Base-by-base conservation (phyloP, 2,113 vertebrate genomes). In the Ceyx melanurus region DNA sequence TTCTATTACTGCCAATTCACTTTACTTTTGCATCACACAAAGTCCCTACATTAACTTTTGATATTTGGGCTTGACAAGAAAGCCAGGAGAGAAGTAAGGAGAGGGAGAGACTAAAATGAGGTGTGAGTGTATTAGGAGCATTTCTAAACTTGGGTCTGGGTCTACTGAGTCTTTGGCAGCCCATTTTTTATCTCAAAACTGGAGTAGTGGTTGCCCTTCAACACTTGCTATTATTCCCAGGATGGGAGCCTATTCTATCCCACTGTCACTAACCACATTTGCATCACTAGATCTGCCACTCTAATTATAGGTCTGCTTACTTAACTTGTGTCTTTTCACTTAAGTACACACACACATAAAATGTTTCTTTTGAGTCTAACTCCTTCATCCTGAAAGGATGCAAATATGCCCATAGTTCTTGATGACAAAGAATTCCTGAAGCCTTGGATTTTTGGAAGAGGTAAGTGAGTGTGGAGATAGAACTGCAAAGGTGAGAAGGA, bases 401-500 rank as follows among this genome's bases (percentile, higher is more conserved):
- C 17, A 77, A 83, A 71, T 51, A 33, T 26, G 6, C 13, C 48
- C 0, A 1, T 54, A 51, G 28, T 70, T 80, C 67, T 73, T 81
- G 33, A 23, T 82, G 81, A 65, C 20, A 45, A 71, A 78, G 57
- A 45, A 78, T 22, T 78, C 23, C 65, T 0, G 4, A 66, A 77
- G 33, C 21, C 25, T 70, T 84, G 33, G 6, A 17, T n/a, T 84
- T 88, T 65, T 37, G 35, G 40, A 88, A 86, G 35, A 94, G 91
- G 93, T 92, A 95, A 90, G 93, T 92, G 66, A 31, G 0, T 0
- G 13, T 79, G 11, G 35, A 84, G 48, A 14, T 45, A 40, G 86
- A 68, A 61, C 40, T 72, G 48, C 50, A 89, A 86, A 94, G 40
- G 81, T 94, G 58, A 92, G 76, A 70, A 83, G 51, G 35, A 85